Evolutionary conservation across 2,113 vertebrate genomes (phyloP).

Genomic region (Catagonus wagneri): DNA sequence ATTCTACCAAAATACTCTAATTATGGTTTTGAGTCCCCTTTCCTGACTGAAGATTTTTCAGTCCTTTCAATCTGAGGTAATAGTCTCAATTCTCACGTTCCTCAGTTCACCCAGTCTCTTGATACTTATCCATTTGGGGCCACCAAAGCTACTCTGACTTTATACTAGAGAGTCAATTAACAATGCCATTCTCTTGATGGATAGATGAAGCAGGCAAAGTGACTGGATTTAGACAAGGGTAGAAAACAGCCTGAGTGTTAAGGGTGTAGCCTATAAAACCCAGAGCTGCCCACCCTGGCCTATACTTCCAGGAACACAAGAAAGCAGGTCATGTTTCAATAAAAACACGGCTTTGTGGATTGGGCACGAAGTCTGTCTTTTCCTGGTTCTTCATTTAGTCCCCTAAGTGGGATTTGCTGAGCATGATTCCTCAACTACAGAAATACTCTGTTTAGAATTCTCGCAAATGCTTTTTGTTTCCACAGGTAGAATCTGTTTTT

Average conservation of each 20-base stretch:
- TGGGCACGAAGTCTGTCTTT: not conserved
- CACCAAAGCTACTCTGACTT: not conserved
- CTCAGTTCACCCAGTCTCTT: not conserved
- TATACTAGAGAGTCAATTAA: not conserved
- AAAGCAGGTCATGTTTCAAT: not conserved
- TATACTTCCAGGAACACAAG: not conserved
- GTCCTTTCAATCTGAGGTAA: not conserved
- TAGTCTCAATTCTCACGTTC: not conserved
- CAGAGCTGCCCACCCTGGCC: not conserved
- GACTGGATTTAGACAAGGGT: not conserved
- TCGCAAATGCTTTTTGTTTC: constrained; percentile 31
- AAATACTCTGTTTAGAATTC: constrained; percentile 18
- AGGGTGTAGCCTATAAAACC: not conserved
- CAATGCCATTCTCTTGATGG: not conserved
- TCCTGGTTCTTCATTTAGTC: not conserved
- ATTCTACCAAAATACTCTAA: not conserved
- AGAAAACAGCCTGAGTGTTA: not conserved
- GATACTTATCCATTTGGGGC: not conserved
- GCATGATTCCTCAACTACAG: not conserved
- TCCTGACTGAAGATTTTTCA: not conserved
- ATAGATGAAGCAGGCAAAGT: not conserved
- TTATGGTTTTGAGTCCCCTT: not conserved
- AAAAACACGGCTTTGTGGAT: not conserved
- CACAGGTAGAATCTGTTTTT: not conserved
- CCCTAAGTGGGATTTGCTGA: not conserved